Evolutionary conservation across 2,888 invertebrate species (phyloP), one percentile per base, ranked within the genome.

Genomic region (Macrosiphum euphorbiae): DNA sequence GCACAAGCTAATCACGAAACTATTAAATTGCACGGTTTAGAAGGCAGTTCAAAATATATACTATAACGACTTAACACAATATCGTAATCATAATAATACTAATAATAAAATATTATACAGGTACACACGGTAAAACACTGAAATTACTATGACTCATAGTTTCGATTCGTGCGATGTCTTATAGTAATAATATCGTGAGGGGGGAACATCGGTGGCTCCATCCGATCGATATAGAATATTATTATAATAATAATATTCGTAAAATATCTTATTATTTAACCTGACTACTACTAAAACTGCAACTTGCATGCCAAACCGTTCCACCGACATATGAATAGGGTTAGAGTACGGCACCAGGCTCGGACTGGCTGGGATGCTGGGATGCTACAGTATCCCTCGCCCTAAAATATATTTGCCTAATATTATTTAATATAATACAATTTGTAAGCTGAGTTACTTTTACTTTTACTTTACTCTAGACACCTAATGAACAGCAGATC

Each of bases 1-100:
- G 90, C 90, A 87, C 86, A 61, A 58, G 47, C 61, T 92, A 92
- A 92, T 87, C 92, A 92, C 92, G 92, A 87, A 87, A 92, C 92
- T 87, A 92, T 92, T 86, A 87, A 92, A 87, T 3, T 26, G 78
- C 41, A 44, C 89, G 55, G 89, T 58, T 89, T 61, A 89, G 41
- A 89, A 44, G 89, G 58, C 16, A 89, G 58, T 89, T 89, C 44
- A 89, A 89, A 88, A 88, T n/a, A 50, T 50, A 47, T 88, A 88
- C 24, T 88, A 35, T 35, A 78, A 78, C 50, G 85, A 88, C 52
- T 88, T 88, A 52, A n/a, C 52, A 24, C 52, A 35, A 78, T 78
- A 88, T 88, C 35, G 35, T 50, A 47, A 47, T 86, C 13, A 86
- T 16, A 86, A n/a, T 47, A 86, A 86, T 47, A 47, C 28, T 86